Evolutionary conservation across 2,888 invertebrate species (phyloP).

Genomic region (Candidula unifasciata): DNA sequence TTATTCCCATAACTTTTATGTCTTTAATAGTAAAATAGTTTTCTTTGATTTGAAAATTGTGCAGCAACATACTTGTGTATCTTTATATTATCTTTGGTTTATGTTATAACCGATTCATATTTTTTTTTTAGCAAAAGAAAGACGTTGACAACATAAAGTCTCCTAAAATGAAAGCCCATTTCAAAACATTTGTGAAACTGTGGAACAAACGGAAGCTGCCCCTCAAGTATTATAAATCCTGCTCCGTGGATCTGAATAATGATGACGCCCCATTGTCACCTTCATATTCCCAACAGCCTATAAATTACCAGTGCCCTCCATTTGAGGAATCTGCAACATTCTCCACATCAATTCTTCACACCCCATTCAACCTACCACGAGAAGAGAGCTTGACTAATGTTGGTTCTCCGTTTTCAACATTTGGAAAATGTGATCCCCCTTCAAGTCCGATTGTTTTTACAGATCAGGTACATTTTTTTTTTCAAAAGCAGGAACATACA

Average conservation of each 20-base stretch:
- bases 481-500: too few species aligned
- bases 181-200: constrained; percentile 70
- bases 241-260: constrained; percentile 11
- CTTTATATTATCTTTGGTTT: background rate
- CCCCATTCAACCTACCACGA: constrained; percentile 52
- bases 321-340: constrained; percentile 45
- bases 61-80: too few species aligned
- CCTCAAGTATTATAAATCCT: constrained; percentile 50
- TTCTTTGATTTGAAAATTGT: too few species aligned
- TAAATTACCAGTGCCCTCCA: constrained; percentile 41
- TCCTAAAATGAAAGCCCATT: constrained; percentile 69
- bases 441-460: constrained; percentile 6
- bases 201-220: constrained; percentile 73
- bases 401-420: constrained; percentile 70
- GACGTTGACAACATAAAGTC: constrained; percentile 62
- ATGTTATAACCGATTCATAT: background rate
- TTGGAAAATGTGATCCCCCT: constrained; percentile 65
- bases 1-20: too few species aligned
- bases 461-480: constrained; percentile 31
- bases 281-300: constrained; percentile 13
- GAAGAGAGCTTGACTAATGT: constrained; percentile 32
- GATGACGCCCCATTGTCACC: constrained; percentile 14
- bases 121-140: constrained; percentile 65
- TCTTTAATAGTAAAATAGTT: too few species aligned
- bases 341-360: constrained; percentile 50